Conservation (phyloP, 2,888 invertebrate species). For the Trypoxylon attenuatum region DNA sequence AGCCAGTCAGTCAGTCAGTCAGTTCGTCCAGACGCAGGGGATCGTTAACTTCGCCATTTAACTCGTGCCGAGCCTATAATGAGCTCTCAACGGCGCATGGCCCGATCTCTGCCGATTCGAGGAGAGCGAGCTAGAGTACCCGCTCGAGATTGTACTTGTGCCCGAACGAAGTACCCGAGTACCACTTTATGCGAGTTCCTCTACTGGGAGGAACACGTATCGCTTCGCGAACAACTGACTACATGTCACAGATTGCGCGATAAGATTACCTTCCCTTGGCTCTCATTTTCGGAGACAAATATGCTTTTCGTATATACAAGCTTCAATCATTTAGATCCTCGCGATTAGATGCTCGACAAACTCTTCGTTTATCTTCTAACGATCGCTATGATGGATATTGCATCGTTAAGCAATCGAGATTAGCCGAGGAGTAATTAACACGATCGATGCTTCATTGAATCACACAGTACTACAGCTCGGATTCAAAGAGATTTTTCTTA, state of each 20-base stretch:
- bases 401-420: not conserved
- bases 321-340: not conserved
- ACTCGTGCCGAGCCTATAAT: conserved; percentile 55
- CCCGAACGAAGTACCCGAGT: conserved; percentile 26
- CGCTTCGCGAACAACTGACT: conserved; percentile 9
- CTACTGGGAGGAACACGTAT: not conserved
- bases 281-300: conserved; percentile 13
- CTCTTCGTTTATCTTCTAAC: not conserved
- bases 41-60: conserved; percentile 59
- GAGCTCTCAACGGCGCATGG: conserved; percentile 48
- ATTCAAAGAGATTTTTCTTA: too few relatives aligned
- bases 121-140: conserved; percentile 18
- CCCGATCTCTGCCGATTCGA: conserved; percentile 31
- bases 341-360: not conserved
- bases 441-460: too few relatives aligned
- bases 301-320: conserved; percentile 10
- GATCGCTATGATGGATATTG: not conserved
- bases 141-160: conserved; percentile 24
- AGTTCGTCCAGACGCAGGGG: too few relatives aligned
- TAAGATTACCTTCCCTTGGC: conserved; percentile 19
- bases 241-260: conserved; percentile 20
- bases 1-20: too few relatives aligned
- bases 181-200: conserved; percentile 32
- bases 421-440: too few relatives aligned
- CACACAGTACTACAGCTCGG: too few relatives aligned